Evolutionary conservation across 2,113 vertebrate species (phyloP).

Genomic region (Phalacrocorax aristotelis): DNA sequence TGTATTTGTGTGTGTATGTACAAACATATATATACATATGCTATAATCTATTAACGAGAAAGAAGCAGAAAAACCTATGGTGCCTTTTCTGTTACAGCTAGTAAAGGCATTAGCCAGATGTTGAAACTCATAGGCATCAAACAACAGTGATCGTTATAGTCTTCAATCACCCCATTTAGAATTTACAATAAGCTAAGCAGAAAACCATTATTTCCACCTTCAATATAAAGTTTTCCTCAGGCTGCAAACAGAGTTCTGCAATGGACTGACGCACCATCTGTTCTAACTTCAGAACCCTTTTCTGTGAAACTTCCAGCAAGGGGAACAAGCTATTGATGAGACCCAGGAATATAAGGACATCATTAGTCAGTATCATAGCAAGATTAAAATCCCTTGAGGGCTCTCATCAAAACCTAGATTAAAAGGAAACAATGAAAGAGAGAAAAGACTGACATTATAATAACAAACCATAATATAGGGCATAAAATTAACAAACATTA

Average conservation of each 20-base stretch:
- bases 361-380: conserved; percentile 80
- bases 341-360: conserved; percentile 79
- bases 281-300: conserved; percentile 79
- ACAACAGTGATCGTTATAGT: conserved; percentile 71
- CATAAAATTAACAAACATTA: conserved; percentile 97
- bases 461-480: conserved; percentile 94
- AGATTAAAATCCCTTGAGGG: conserved; percentile 84
- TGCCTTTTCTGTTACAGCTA: not conserved
- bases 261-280: conserved; percentile 80
- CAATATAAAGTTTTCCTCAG: conserved; percentile 87
- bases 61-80: too few relatives aligned
- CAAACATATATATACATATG: too few relatives aligned
- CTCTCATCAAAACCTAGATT: conserved; percentile 76
- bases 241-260: conserved; percentile 79
- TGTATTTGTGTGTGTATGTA: fast-evolving
- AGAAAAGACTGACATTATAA: conserved; percentile 73
- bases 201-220: conserved; percentile 88
- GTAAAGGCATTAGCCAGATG: conserved; percentile 73
- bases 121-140: conserved; percentile 66
- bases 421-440: conserved; percentile 46
- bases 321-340: conserved; percentile 81
- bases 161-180: conserved; percentile 78
- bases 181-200: conserved; percentile 82
- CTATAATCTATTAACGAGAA: too few relatives aligned
- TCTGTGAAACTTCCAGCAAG: conserved; percentile 77